phyloP scores from a whole-genome alignment of 2,797 vertebrate species.

The Diplodus sargus region DNA sequence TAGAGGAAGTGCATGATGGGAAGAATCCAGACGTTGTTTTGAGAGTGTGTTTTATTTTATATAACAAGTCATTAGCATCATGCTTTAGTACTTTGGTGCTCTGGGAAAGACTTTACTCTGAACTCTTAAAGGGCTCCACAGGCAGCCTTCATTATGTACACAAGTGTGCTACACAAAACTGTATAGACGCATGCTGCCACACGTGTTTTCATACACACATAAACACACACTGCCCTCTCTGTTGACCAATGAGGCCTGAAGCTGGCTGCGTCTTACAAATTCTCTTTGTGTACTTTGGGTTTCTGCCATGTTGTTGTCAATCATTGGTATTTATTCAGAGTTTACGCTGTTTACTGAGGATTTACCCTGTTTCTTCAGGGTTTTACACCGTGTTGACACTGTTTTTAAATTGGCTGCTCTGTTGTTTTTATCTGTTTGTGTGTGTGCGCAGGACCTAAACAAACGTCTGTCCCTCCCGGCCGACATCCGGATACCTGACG shows the following conservation, averaged over 20 bases:
- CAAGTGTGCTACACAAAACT: conserved; percentile 13
- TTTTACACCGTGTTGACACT: conserved; percentile 33
- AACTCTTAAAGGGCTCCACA: conserved; percentile 50
- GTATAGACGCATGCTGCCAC: conserved; percentile 10
- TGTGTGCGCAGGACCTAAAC: conserved; percentile 90
- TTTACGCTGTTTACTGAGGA: conserved; percentile 44
- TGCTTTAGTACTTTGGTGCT: conserved; percentile 58
- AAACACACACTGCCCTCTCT: conserved; percentile 54
- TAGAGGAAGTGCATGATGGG: conserved; percentile 71
- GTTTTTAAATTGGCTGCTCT: conserved; percentile 31
- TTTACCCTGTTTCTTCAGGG: conserved; percentile 37
- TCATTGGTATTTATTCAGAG: conserved; percentile 58
- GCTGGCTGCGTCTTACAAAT: conserved; percentile 37
- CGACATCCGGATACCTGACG: conserved; percentile 98
- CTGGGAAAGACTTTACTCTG: conserved; percentile 52
- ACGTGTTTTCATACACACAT: conserved; percentile 10
- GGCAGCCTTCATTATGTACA: conserved; percentile 13
- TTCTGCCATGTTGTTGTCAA: conserved; percentile 55
- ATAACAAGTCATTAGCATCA: conserved; percentile 67
- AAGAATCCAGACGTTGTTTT: conserved; percentile 49
- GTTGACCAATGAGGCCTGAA: conserved; percentile 44
- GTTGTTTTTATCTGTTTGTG: conserved; percentile 33
- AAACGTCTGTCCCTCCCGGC: conserved; percentile 97
- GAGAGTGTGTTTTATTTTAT: conserved; percentile 60
- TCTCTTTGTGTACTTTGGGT: conserved; percentile 55